A percentile compares a stretch with the other conserved stretches of the same genome.
These are phyloP conservation scores for Oostethus manadensis DNA, from an alignment of 2,113 vertebrate species.

Conservation along the genomic window DNA sequence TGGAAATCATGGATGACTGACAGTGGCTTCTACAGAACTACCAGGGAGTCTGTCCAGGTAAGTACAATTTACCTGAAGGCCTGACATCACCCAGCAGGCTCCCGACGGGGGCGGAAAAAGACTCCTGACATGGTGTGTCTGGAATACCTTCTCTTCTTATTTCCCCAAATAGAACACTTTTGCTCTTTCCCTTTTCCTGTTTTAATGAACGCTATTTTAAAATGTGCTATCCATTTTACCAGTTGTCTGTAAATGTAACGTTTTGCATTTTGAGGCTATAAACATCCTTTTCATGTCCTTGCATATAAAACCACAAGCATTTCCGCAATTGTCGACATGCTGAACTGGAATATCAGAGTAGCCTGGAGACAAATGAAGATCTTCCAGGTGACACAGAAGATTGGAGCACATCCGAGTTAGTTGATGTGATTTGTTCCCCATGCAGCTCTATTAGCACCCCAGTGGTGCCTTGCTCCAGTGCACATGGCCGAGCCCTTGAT, in stretches of 20 bases:
- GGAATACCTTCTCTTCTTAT: background rate
- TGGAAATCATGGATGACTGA: background rate
- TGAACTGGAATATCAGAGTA: background rate
- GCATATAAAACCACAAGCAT: constrained; percentile 28
- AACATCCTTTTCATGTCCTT: constrained; percentile 1
- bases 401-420: constrained; percentile 39
- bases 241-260: constrained; percentile 5
- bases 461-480: constrained; percentile 24
- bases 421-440: constrained; percentile 45
- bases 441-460: constrained; percentile 39
- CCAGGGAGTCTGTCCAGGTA: constrained; percentile 7
- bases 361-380: constrained; percentile 12
- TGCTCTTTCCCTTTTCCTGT: background rate
- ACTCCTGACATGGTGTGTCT: background rate
- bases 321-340: constrained; percentile 3
- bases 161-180: background rate
- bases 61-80: constrained; percentile 2
- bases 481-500: constrained; percentile 22
- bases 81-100: constrained; percentile 9
- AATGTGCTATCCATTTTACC: constrained; percentile 9
- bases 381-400: constrained; percentile 13
- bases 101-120: constrained; percentile 2
- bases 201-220: background rate
- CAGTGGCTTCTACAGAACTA: background rate
- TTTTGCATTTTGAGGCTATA: constrained; percentile 18